These are phyloP conservation scores for Chesias legatella DNA, from an alignment of 2,888 invertebrate species.

Conservation along the genomic window DNA sequence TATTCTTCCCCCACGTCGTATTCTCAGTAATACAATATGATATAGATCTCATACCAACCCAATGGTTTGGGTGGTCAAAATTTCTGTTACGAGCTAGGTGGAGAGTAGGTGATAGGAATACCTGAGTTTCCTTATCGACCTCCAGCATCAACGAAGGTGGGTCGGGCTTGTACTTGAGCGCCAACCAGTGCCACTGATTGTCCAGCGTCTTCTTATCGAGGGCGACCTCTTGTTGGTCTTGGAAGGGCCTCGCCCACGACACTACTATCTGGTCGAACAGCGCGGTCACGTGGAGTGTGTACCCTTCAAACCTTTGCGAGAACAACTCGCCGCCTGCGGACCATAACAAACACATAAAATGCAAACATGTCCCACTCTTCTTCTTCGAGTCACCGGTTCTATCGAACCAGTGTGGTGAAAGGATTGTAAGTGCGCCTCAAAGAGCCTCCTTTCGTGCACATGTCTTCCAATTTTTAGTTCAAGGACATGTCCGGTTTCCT, in stretches of 20 bases:
- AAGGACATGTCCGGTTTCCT: too few species aligned
- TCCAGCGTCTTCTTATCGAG: slow-evolving; percentile 85
- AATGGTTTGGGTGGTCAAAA: not conserved
- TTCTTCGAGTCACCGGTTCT: too few species aligned
- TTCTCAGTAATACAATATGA: too few species aligned
- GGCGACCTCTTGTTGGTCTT: slow-evolving; percentile 80
- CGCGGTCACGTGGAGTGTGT: slow-evolving; percentile 82
- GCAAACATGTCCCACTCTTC: too few species aligned
- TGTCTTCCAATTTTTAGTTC: too few species aligned
- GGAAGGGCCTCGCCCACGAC: slow-evolving; percentile 78
- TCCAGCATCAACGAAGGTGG: slow-evolving; percentile 66
- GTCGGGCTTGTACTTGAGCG: slow-evolving; percentile 79
- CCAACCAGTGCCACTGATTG: slow-evolving; percentile 90
- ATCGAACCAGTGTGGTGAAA: too few species aligned
- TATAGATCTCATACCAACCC: too few species aligned
- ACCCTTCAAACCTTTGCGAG: slow-evolving; percentile 84
- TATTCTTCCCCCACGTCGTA: too few species aligned
- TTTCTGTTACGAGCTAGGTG: not conserved
- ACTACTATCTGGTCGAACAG: slow-evolving; percentile 81
- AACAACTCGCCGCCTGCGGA: slow-evolving; percentile 84
- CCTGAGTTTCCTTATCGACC: slow-evolving; percentile 64
- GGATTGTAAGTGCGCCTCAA: too few species aligned
- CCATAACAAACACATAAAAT: too few species aligned
- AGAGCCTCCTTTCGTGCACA: too few species aligned
- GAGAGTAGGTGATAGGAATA: slow-evolving; percentile 15